phyloP scores from a whole-genome alignment of 1,140 invertebrate species.

The Ceratina calcarata region DNA sequence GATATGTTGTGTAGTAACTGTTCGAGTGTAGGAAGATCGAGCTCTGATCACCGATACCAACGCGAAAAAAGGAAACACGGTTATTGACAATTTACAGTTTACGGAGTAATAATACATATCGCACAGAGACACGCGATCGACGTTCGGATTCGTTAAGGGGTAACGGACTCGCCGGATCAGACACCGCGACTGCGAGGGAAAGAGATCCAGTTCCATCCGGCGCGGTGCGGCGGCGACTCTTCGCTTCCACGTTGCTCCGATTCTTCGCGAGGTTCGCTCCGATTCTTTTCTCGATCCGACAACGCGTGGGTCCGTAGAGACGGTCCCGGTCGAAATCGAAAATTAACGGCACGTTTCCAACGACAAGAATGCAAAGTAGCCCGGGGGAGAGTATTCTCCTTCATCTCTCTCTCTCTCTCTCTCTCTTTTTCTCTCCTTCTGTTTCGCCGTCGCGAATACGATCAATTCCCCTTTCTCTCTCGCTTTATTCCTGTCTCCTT shows the following conservation, averaged over 20 bases:
- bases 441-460: conserved; percentile 39
- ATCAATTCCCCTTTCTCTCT: conserved; percentile 48
- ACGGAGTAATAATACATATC: conserved; percentile 21
- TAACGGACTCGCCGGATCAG: background rate
- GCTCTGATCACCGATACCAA: conserved; percentile 13
- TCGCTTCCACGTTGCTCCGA: background rate
- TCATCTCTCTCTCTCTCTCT: too few relatives aligned
- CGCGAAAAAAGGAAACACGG: conserved; percentile 7
- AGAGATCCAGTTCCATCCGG: background rate
- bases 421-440: conserved; percentile 3
- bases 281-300: too few relatives aligned
- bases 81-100: conserved; percentile 41
- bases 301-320: background rate
- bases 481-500: conserved; percentile 32
- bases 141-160: conserved; percentile 22
- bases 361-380: conserved; percentile 42
- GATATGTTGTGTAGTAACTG: conserved; percentile 14
- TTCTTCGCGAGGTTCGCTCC: too few relatives aligned
- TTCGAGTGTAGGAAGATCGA: conserved; percentile 12
- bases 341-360: conserved; percentile 25
- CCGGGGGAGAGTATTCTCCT: conserved; percentile 1
- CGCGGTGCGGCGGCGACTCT: background rate
- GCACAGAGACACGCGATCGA: conserved; percentile 27
- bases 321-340: background rate
- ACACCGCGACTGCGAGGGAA: too few relatives aligned